Evolutionary conservation across 2,888 invertebrate genomes (phyloP).

Genomic region (Polydrusus tereticollis): DNA sequence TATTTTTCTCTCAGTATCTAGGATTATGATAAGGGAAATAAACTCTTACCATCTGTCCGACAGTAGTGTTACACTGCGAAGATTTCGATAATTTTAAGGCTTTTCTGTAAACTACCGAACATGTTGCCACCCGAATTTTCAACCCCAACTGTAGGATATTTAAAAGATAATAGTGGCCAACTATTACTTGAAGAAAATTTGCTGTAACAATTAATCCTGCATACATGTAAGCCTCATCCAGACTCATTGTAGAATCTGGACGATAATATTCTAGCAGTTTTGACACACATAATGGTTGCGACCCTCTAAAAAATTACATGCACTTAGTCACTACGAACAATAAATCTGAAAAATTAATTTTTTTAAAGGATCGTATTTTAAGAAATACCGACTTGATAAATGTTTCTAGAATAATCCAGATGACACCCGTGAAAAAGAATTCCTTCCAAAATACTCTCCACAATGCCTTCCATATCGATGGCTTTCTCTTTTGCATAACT

Average conservation of each 20-base stretch:
- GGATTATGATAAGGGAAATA: too few species aligned
- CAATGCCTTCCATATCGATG: conserved; percentile 34
- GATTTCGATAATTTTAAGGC: conserved; percentile 43
- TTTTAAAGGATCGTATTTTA: too few species aligned
- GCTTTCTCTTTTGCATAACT: conserved; percentile 6
- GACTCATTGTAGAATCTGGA: conserved; percentile 24
- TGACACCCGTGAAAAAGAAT: conserved; percentile 21
- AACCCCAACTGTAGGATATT: conserved; percentile 44
- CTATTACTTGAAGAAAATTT: conserved; percentile 29
- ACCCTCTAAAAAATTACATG: conserved; percentile 29
- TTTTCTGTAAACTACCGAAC: conserved; percentile 46
- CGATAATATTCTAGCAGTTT: conserved; percentile 64
- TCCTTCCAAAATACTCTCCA: conserved; percentile 40
- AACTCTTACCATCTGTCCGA: conserved; percentile 47
- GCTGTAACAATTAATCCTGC: conserved; percentile 36
- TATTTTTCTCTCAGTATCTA: too few species aligned
- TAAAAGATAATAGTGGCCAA: conserved; percentile 37
- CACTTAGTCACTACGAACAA: too few species aligned
- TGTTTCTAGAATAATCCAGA: conserved; percentile 33
- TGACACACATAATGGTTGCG: conserved; percentile 37
- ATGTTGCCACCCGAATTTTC: conserved; percentile 42
- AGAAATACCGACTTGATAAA: conserved; percentile 27
- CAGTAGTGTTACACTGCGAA: conserved; percentile 30
- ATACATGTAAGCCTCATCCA: conserved; percentile 37
- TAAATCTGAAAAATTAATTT: too few species aligned